These are phyloP conservation scores for Bujurquina vittata DNA, from an alignment of 2,113 vertebrate species.

Conservation along the genomic window DNA sequence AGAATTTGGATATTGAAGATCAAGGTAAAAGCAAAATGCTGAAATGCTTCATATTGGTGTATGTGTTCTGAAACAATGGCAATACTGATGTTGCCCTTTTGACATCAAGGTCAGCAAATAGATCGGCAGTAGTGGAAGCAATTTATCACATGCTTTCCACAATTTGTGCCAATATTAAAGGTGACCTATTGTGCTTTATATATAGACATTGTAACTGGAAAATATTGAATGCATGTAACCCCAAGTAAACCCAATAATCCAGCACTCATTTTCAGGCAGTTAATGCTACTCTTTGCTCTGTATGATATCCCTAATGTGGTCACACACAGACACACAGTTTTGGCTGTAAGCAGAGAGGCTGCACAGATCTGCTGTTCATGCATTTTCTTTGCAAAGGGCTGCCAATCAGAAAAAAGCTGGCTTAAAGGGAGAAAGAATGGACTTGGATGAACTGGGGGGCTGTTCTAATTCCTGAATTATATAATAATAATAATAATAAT, in stretches of 20 bases:
- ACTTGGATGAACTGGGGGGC: neutral
- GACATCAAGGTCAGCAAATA: neutral
- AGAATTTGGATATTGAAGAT: conserved; percentile 96
- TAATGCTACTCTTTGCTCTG: neutral
- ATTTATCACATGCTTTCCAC: neutral
- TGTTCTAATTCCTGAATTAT: neutral
- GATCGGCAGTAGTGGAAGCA: neutral
- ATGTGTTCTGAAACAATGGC: neutral
- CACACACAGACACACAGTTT: neutral
- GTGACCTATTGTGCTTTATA: neutral
- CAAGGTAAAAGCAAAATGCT: conserved; percentile 84
- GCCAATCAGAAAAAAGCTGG: neutral
- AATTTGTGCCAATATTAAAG: neutral
- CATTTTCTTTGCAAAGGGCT: neutral
- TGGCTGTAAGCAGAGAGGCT: neutral
- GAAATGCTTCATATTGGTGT: neutral
- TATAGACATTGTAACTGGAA: neutral
- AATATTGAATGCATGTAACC: neutral
- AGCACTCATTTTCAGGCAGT: neutral
- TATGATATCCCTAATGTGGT: neutral
- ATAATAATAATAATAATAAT: too few species aligned
- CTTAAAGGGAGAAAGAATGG: neutral
- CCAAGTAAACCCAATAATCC: neutral
- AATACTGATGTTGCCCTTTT: neutral
- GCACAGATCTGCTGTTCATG: neutral